Evolutionary conservation across 92 coral and sea anemone genomes (phyloP).

Genomic region (Heteractis magnifica): DNA sequence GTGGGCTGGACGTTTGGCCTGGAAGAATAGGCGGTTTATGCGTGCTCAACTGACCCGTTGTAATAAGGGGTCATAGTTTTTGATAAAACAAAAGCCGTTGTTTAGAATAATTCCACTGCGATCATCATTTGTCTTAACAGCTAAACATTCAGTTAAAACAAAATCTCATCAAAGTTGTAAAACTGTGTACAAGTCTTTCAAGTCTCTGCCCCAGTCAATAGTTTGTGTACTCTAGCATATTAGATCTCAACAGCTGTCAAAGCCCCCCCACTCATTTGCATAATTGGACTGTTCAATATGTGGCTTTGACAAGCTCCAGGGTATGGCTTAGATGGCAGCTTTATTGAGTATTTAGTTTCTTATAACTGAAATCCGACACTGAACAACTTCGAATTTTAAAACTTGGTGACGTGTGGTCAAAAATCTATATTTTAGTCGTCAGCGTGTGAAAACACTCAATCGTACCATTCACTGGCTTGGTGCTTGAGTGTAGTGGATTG

Average conservation of each 20-base stretch:
- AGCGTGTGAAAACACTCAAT: conserved; percentile 9
- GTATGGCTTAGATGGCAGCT: conserved; percentile 50
- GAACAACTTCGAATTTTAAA: neutral
- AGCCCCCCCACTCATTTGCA: neutral
- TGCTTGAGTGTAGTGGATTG: conserved; percentile 6
- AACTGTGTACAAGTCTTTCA: conserved; percentile 17
- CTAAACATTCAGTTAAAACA: conserved; percentile 20
- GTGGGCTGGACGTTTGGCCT: neutral
- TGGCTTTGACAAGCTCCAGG: conserved; percentile 32
- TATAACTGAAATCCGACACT: conserved; percentile 72
- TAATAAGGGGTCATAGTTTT: conserved; percentile 5
- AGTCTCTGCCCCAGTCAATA: conserved; percentile 10
- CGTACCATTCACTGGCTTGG: neutral
- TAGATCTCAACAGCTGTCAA: neutral
- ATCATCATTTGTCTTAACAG: conserved; percentile 34
- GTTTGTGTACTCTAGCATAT: conserved; percentile 2
- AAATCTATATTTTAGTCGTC: neutral
- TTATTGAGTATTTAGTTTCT: conserved; percentile 81
- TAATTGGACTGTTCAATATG: conserved; percentile 22
- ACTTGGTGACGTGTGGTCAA: conserved; percentile 17
- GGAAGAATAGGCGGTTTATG: neutral
- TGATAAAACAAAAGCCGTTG: conserved; percentile 33
- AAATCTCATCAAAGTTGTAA: conserved; percentile 34
- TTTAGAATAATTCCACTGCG: conserved; percentile 18
- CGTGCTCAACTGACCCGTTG: neutral